Evolutionary conservation across 2,797 vertebrate genomes (phyloP).

Genomic region (Cottoperca gobio): DNA sequence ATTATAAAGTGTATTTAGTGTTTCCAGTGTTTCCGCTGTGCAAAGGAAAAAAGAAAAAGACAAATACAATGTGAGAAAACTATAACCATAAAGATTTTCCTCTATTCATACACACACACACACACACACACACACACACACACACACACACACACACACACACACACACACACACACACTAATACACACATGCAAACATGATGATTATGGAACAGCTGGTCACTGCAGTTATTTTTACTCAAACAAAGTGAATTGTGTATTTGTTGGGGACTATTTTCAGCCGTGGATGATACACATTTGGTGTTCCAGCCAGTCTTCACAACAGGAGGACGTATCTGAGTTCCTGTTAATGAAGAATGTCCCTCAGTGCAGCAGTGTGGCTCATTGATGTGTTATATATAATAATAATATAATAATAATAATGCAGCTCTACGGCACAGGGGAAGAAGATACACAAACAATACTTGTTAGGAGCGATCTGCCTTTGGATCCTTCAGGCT

Average conservation of each 20-base stretch:
- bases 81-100: neutral
- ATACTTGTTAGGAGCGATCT: neutral
- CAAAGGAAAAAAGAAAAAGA: neutral
- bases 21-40: neutral
- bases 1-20: too few species aligned
- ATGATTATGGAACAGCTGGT: neutral
- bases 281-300: neutral
- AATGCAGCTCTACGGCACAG: neutral
- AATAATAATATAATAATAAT: too few species aligned
- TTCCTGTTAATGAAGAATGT: too few species aligned
- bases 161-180: neutral
- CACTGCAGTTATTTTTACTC: neutral
- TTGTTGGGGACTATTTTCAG: constrained; percentile 3
- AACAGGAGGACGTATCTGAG: neutral
- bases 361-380: neutral
- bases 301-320: neutral
- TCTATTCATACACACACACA: neutral
- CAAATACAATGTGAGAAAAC: neutral
- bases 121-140: neutral
- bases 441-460: neutral
- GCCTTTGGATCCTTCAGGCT: neutral
- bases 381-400: neutral
- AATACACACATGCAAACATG: neutral
- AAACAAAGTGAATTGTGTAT: neutral
- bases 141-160: neutral